A percentile compares a stretch with the other conserved stretches of the same genome.
phyloP scores from a whole-genome alignment of 2,888 invertebrate genomes.

The Dendrolimus pini region DNA sequence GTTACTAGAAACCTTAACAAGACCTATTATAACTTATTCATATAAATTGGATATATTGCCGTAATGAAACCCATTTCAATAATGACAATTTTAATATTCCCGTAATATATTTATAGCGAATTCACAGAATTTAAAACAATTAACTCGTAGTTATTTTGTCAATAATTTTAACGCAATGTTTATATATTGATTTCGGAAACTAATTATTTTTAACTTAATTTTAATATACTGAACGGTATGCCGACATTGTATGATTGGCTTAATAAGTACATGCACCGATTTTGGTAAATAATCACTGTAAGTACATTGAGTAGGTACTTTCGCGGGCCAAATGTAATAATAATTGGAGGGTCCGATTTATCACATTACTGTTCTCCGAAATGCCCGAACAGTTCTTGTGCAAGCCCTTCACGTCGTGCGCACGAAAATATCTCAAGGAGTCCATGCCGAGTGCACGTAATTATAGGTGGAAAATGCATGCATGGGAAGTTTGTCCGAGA shows the following conservation, averaged over 20 bases:
- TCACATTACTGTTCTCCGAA: conserved; percentile 72
- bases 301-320: conserved; percentile 60
- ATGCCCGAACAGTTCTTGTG: conserved; percentile 68
- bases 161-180: too few species aligned
- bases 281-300: conserved; percentile 71
- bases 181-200: too few species aligned
- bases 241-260: conserved; percentile 52
- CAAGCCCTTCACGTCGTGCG: conserved; percentile 69
- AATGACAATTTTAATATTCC: too few species aligned
- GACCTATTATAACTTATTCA: too few species aligned
- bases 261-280: conserved; percentile 67
- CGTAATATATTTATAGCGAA: too few species aligned
- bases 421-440: conserved; percentile 69
- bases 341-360: conserved; percentile 74
- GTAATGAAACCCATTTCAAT: too few species aligned
- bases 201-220: neutral
- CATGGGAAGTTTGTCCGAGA: conserved; percentile 55
- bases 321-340: conserved; percentile 70
- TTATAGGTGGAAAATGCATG: conserved; percentile 69
- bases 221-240: conserved; percentile 3
- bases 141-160: too few species aligned
- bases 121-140: too few species aligned
- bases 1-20: too few species aligned
- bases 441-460: conserved; percentile 61
- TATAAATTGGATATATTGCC: too few species aligned